Evolutionary conservation across 1,140 invertebrate genomes (phyloP).

Genomic region (Drosophila cardini): DNA sequence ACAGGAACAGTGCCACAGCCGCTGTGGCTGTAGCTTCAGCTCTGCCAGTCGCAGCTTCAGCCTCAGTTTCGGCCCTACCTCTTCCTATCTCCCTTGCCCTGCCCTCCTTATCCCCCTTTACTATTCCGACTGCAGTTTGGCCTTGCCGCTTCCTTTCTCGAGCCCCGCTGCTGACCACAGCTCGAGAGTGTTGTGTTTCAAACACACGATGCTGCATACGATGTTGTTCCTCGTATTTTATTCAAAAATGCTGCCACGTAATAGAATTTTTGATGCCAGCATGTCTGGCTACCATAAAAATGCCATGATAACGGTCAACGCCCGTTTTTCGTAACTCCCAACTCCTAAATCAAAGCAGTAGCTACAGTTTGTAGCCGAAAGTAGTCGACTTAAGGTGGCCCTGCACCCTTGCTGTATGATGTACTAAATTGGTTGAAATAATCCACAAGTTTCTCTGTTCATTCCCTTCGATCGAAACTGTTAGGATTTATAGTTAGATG

Average conservation of each 20-base stretch:
- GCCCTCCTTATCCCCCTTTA: too few species aligned
- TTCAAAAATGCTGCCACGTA: constrained; percentile 82
- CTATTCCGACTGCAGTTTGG: constrained; percentile 57
- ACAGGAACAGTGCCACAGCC: constrained; percentile 63
- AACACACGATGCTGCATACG: constrained; percentile 32
- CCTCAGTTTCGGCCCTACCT: constrained; percentile 35
- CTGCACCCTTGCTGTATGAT: background rate
- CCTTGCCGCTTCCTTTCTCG: constrained; percentile 46
- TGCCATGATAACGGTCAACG: constrained; percentile 81
- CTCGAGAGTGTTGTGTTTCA: constrained; percentile 79
- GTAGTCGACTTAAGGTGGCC: background rate
- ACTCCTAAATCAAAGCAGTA: constrained; percentile 33
- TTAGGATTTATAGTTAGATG: too few species aligned
- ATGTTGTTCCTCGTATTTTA: constrained; percentile 72
- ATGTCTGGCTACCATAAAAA: constrained; percentile 79
- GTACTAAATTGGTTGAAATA: too few species aligned
- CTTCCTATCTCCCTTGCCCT: too few species aligned
- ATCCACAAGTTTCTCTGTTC: too few species aligned
- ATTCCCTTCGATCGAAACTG: too few species aligned
- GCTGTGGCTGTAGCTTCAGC: constrained; percentile 21
- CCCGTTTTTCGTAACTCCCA: constrained; percentile 41
- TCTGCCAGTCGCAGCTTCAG: constrained; percentile 40
- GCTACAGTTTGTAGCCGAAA: background rate
- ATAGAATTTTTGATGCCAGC: constrained; percentile 83
- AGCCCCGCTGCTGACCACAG: constrained; percentile 57